Evolutionary conservation across 1,140 invertebrate species (phyloP), one percentile per base, ranked within the genome.

Genomic region (Leptonema lineaticorne): DNA sequence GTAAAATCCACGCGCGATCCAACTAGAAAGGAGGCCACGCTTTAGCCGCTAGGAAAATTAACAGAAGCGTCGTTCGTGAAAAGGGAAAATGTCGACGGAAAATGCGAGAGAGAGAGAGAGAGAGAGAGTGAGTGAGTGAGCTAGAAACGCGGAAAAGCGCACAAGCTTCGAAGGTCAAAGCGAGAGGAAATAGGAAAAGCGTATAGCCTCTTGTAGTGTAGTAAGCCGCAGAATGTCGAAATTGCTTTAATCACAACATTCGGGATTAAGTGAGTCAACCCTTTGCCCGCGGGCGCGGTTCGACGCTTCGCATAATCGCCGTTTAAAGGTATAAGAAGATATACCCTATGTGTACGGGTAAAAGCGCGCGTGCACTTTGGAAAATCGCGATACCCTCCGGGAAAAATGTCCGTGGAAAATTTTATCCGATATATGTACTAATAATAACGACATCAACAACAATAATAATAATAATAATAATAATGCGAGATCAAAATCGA

Each of bases 1-100:
- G 37, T 69, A 65, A 69, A 69, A 45, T n/a, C 41, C 56, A 28
- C 63, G 45, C 62, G 27, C 50, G 27, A n/a, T n/a, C 18, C 50
- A 20, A 53, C 50, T 53, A 11, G 48, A 37, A 48, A 27, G 46
- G 58, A 26, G 62, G 50, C 50, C 26, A 22, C n/a, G 18, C 37
- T n/a, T n/a, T n/a, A n/a, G n/a, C n/a, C n/a, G 11, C 37, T 16
- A 16, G 16, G 37, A 45, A 45, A 45, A 45, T 45, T 45, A 45
- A 45, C 50, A 14, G 56, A 48, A 48, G 16, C 16, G 22, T 3
- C 16, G 22, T 22, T 48, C 16, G 16, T 22, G 16, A 48, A 48
- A 48, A 4, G 16, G 22, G 46, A 48, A 16, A 48, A 18, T 48
- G 8, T 9, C 37, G n/a, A n/a, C n/a, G n/a, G n/a, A n/a, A n/a